Evolutionary conservation across 2,113 vertebrate species (phyloP), one percentile per base, ranked within the genome.

Genomic region (Gila orcuttii): DNA sequence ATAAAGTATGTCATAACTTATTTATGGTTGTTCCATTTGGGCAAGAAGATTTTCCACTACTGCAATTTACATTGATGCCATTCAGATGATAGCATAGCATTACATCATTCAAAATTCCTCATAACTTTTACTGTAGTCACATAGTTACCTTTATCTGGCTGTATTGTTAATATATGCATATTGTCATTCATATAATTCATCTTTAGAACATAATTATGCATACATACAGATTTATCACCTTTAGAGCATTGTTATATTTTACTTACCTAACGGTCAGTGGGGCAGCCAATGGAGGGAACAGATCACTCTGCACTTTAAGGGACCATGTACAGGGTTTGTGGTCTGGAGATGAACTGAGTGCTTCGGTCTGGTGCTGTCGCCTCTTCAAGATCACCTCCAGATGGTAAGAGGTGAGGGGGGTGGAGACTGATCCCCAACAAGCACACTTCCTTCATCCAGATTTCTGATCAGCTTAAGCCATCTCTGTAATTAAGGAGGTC

Each of bases 401-500:
- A 69, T 78, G 80, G 82, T 73, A 28, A 25, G 71, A 60, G 57
- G 25, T 62, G 55, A 6, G 23, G 17, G 25, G 55, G 75, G 55
- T 47, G 86, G 66, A 87, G 86, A 15, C 75, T 74, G 55, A 79
- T 77, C 62, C 82, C 55, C 50, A 79, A 39, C 47, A 45, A 55
- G 64, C 28, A 66, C 60, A 59, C 50, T 42, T 55, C 33, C 75
- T 77, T 21, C 28, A 55, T 55, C 28, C 75, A 52, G 50, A 52
- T 47, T 71, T 55, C 82, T 75, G 55, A 85, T 87, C 23, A 84
- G 82, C 45, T 80, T 84, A 87, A 73, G 82, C 55, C 25, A 73
- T 57, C 39, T 66, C 21, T 52, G 57, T 87, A 84, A 87, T 84
- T 79, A 87, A 66, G 33, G 45, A 60, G 15, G 39, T 78, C 64